Base-by-base conservation (phyloP, 2,113 vertebrate species). In the Sapajus apella region DNA sequence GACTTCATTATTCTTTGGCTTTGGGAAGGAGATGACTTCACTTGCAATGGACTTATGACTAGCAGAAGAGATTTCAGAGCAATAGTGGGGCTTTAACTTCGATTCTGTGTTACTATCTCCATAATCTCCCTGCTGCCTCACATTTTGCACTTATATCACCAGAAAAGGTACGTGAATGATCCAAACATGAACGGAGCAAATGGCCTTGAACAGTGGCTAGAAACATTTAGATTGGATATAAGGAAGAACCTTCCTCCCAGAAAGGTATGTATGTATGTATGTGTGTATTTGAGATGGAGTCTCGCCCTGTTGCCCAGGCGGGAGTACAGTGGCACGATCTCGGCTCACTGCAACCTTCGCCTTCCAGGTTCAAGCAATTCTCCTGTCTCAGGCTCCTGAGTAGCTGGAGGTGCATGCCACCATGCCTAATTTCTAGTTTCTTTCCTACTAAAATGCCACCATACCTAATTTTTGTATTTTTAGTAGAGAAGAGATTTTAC, bases 61-160 rank as follows among this genome's bases (percentile, higher is more conserved):
- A 94, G 81, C 55, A 85, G 80, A n/a, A 32, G 21, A 70, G 40
- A n/a, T 92, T 87, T 95, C 56, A 85, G 84, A 89, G 32, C n/a
- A 86, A 73, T 35, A 73, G 27, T 10, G 3, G 43, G 86, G 18
- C 27, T 32, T 76, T 87, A 43, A 90, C 40, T 35, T 66, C 58
- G 66, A 75, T 79, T 86, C 55, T 80, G 23, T 40, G 23, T 70
- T 80, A 43, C 55, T 18, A 14, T 68, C 40, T 56, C 52, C 25
- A 92, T 25, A 43, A 70, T 52, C 17, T 77, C 47, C 56, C 47
- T 91, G 43, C 16, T 64, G 14, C 55, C 45, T 55, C 4, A 43
- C 23, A 64, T 66, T 89, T 47, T 87, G 55, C 40, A 76, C 27
- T 89, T 68, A 52, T 0, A 58, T 37, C 30, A 84, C 66, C 30